phyloP scores from a whole-genome alignment of 2,888 invertebrate species.

The Erebia aethiops region DNA sequence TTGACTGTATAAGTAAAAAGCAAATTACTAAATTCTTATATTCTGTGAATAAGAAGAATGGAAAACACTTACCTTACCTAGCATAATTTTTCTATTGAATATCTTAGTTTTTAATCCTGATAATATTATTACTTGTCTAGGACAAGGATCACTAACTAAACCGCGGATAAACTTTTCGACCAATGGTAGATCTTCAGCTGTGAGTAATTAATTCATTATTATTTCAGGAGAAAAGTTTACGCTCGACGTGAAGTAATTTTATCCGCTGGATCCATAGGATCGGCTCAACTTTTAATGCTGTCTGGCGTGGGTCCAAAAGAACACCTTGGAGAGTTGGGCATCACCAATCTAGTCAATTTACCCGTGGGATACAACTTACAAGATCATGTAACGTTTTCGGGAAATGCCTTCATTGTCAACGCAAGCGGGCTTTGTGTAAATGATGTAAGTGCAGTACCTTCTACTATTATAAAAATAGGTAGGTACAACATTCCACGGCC shows the following conservation, averaged over 20 bases:
- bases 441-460: slow-evolving; percentile 71
- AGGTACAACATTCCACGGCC: too few relatives aligned
- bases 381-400: slow-evolving; percentile 90
- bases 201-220: not conserved
- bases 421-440: slow-evolving; percentile 85
- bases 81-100: too few relatives aligned
- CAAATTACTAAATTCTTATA: too few relatives aligned
- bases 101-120: too few relatives aligned
- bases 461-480: not conserved
- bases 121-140: too few relatives aligned
- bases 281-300: slow-evolving; percentile 93
- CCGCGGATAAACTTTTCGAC: too few relatives aligned
- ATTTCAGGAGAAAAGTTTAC: slow-evolving; percentile 59
- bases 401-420: slow-evolving; percentile 88
- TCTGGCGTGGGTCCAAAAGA: slow-evolving; percentile 90
- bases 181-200: not conserved
- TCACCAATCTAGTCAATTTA: slow-evolving; percentile 85
- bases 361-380: slow-evolving; percentile 92
- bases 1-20: too few relatives aligned
- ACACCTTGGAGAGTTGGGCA: slow-evolving; percentile 83
- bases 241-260: slow-evolving; percentile 90
- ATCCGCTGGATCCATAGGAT: slow-evolving; percentile 91
- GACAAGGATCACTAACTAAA: too few relatives aligned
- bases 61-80: too few relatives aligned
- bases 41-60: too few relatives aligned